Percentiles rank a stretch among this genome's conserved stretches.
phyloP scores from a whole-genome alignment of 2,888 invertebrate genomes.

The Chymomyza caudatula region DNA sequence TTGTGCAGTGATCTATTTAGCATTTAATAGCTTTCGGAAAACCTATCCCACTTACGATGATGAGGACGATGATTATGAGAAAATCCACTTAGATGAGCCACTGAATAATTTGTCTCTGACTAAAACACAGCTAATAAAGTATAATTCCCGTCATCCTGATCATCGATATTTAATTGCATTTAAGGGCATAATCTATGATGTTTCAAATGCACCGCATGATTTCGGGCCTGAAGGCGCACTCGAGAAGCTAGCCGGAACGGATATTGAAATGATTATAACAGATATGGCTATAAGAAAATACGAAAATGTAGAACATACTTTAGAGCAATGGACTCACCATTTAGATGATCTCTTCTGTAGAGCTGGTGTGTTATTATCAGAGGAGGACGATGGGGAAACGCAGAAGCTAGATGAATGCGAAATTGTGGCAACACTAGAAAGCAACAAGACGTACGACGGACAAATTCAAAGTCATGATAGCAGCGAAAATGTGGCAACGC shows the following conservation, averaged over 20 bases:
- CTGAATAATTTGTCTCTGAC: constrained; percentile 10
- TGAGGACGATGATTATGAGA: constrained; percentile 32
- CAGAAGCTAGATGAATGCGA: too few relatives aligned
- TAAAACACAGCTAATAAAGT: constrained; percentile 12
- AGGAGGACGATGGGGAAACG: too few relatives aligned
- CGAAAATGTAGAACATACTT: too few relatives aligned
- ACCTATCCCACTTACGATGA: constrained; percentile 48
- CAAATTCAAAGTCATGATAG: too few relatives aligned
- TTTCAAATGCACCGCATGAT: constrained; percentile 29
- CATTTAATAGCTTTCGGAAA: constrained; percentile 2
- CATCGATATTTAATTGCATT: constrained; percentile 32
- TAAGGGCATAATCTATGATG: constrained; percentile 35
- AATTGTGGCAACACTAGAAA: too few relatives aligned
- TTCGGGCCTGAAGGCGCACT: constrained; percentile 43
- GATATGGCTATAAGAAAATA: too few relatives aligned
- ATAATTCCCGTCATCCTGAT: constrained; percentile 9
- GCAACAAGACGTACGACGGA: too few relatives aligned
- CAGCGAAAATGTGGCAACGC: too few relatives aligned
- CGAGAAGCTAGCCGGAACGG: constrained; percentile 29
- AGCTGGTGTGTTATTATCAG: too few relatives aligned
- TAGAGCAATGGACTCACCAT: too few relatives aligned
- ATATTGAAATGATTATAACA: constrained; percentile 18
- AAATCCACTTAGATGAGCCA: not conserved
- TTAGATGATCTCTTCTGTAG: too few relatives aligned
- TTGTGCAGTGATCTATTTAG: not conserved